phyloP scores from a whole-genome alignment of 2,113 vertebrate genomes.

The Nibea albiflora region DNA sequence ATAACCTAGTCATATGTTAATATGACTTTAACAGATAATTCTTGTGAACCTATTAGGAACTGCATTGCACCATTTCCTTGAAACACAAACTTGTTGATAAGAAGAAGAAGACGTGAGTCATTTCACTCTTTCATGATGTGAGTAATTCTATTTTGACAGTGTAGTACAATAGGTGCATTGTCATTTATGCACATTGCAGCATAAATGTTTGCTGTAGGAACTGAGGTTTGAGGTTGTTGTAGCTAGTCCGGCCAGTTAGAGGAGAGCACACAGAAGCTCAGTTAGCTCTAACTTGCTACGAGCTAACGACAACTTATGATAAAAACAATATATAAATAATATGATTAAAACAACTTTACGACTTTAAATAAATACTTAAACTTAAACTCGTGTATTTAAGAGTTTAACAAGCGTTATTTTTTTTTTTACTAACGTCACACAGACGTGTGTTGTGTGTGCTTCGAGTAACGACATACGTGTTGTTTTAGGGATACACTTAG shows the following conservation, averaged over 20 bases:
- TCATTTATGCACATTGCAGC: neutral
- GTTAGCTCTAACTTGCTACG: neutral
- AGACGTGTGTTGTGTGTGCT: no score
- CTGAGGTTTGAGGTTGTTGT: neutral
- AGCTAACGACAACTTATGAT: neutral
- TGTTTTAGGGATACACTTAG: no score
- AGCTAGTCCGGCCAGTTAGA: neutral
- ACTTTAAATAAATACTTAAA: no score
- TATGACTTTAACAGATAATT: no score
- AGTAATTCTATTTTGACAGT: neutral
- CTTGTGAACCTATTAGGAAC: no score
- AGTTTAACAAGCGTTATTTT: no score
- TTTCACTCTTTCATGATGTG: neutral
- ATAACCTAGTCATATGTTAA: no score
- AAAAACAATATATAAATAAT: no score
- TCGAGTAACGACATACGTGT: no score
- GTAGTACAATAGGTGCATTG: neutral
- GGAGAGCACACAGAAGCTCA: neutral
- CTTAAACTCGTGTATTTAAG: no score
- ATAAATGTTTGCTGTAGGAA: slow-evolving; percentile 3
- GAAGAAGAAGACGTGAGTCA: neutral
- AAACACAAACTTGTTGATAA: neutral
- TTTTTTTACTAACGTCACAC: no score
- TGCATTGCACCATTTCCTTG: neutral
- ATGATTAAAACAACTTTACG: no score